Evolutionary conservation across 2,113 vertebrate species (phyloP).

Genomic region (Megaceryle torquata): DNA sequence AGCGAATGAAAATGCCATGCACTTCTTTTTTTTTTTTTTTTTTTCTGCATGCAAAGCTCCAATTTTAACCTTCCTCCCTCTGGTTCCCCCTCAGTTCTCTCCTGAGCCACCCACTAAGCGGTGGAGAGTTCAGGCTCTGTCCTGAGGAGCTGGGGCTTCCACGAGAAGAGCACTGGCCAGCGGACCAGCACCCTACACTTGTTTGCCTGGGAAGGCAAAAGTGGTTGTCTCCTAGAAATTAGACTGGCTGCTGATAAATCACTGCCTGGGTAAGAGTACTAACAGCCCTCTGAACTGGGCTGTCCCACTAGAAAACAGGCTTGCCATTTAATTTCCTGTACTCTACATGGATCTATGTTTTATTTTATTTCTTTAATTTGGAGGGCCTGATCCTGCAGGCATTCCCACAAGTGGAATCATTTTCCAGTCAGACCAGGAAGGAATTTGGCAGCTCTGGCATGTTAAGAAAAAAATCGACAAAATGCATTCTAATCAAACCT

Average conservation of each 20-base stretch:
- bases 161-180: not conserved
- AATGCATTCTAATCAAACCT: not conserved
- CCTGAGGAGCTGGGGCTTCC: not conserved
- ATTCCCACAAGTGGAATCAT: not conserved
- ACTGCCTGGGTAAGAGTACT: not conserved
- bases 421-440: not conserved
- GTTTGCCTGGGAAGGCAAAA: not conserved
- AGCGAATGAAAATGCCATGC: not conserved
- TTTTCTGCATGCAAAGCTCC: not conserved
- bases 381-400: conserved; percentile 2
- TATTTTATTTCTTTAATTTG: not conserved
- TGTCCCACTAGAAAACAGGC: not conserved
- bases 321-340: conserved; percentile 38
- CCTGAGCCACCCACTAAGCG: not conserved
- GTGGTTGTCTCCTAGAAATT: not conserved
- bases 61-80: not conserved
- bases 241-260: not conserved
- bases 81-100: not conserved
- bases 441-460: not conserved
- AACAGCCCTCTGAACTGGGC: not conserved
- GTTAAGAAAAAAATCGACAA: not conserved
- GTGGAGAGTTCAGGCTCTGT: not conserved
- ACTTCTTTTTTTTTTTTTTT: not conserved
- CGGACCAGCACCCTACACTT: accelerated
- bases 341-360: not conserved